Percentiles rank a stretch among this genome's conserved stretches.
These are phyloP conservation scores for Sphaerodactylus townsendi DNA, from an alignment of 2,113 vertebrate genomes.

Conservation along the genomic window DNA sequence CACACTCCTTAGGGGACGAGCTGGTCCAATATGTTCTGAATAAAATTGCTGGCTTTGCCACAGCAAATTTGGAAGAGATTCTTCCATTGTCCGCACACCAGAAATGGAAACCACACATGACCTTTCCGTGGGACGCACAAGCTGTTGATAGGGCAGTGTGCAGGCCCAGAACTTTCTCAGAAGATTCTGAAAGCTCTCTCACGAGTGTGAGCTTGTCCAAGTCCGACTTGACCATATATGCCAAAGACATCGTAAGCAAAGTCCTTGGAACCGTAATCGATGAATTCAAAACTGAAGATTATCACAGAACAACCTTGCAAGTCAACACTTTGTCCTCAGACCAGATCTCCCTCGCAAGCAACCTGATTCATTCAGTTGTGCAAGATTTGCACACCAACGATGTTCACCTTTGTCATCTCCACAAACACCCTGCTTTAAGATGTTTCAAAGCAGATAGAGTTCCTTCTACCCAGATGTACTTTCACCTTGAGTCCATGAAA, in stretches of 20 bases:
- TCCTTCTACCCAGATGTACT: not conserved
- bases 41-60: constrained; percentile 13
- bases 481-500: not conserved
- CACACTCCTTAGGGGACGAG: constrained; percentile 6
- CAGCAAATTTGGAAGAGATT: constrained; percentile 10
- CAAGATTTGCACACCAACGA: not conserved
- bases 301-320: not conserved
- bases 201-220: not conserved
- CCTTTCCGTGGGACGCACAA: not conserved
- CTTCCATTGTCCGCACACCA: not conserved
- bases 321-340: constrained; percentile 10
- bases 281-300: constrained; percentile 14
- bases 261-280: constrained; percentile 11
- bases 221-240: constrained; percentile 10
- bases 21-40: constrained; percentile 14
- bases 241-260: constrained; percentile 11
- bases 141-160: not conserved
- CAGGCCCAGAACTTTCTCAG: not conserved
- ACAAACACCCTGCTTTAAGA: not conserved
- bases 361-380: not conserved
- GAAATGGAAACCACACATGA: not conserved
- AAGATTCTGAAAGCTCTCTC: not conserved
- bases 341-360: constrained; percentile 3
- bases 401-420: not conserved
- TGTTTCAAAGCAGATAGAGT: not conserved